These are phyloP conservation scores for Melanargia galathea DNA, from an alignment of 2,888 invertebrate species.

Conservation along the genomic window DNA sequence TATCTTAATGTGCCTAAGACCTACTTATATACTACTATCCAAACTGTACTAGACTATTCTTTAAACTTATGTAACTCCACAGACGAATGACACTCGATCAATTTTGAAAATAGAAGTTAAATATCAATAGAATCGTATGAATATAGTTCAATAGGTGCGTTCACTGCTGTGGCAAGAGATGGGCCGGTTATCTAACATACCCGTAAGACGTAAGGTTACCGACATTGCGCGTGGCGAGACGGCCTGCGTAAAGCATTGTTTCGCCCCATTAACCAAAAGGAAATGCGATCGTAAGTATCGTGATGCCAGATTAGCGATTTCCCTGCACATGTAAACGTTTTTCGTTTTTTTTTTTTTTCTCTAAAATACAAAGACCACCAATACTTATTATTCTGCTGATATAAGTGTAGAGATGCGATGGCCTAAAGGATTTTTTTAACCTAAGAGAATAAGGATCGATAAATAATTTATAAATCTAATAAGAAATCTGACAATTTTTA, in stretches of 20 bases:
- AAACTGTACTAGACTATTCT: constrained; percentile 1
- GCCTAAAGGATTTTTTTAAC: too few relatives aligned
- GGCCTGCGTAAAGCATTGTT: constrained; percentile 36
- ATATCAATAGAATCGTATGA: constrained; percentile 25
- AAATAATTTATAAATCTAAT: too few relatives aligned
- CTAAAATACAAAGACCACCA: too few relatives aligned
- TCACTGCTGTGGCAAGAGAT: constrained; percentile 44
- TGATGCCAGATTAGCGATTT: constrained; percentile 17
- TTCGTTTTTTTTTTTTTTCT: background rate
- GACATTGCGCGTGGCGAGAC: constrained; percentile 49
- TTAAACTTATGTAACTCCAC: constrained; percentile 6
- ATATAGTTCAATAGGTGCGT: constrained; percentile 35
- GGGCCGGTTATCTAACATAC: constrained; percentile 56
- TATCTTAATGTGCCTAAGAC: constrained; percentile 8
- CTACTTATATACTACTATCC: constrained; percentile 3
- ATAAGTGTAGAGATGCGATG: too few relatives aligned
- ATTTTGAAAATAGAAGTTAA: constrained; percentile 28
- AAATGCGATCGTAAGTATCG: constrained; percentile 27
- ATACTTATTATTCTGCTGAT: too few relatives aligned
- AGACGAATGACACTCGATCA: constrained; percentile 20
- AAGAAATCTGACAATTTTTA: too few relatives aligned
- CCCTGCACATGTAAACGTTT: background rate
- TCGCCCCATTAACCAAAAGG: constrained; percentile 35
- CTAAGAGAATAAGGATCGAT: too few relatives aligned
- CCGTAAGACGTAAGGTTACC: constrained; percentile 60